Base-by-base conservation (phyloP, 2,888 invertebrate genomes). In the Plebejus argus region DNA sequence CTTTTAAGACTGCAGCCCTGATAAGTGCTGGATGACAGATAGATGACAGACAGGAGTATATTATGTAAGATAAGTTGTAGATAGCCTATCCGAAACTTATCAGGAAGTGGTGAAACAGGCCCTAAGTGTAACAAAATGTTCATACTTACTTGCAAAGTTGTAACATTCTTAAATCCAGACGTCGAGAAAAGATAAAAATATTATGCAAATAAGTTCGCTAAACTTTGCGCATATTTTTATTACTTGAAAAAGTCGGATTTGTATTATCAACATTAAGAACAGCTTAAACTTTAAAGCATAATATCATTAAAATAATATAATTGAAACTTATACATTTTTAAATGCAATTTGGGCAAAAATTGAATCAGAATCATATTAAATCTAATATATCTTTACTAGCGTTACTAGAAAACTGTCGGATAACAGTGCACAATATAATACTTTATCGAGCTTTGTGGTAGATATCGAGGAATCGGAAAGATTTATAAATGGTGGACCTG, bases 121-220 rank as follows among this genome's bases (percentile, higher is more conserved):
- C 35, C 7, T 35, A 35, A 35, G 8, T 45, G 45, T 12, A 45
- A 45, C 10, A 45, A 10, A 45, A 8, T 45, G 3, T 10, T 45
- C n/a, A 28, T 28, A 28, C 7, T 10, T 45, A 39, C 2, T 39
- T 39, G 39, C 10, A 66, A 6, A 39, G 0, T 39, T 39, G 39
- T 45, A 66, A 6, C 15, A 66, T 66, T 33, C 18, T 4, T 66
- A 28, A 15, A 66, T 66, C n/a, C 39, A 7, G 20, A 39, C 20
- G n/a, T 70, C n/a, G n/a, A 20, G n/a, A n/a, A 71, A n/a, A 35
- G 10, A 20, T 20, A n/a, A 15, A 39, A 23, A 71, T 71, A 39
- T 71, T 71, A 71, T 71, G 71, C 71, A 71, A 71, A 71, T 39
- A 39, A 71, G 39, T 71, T 35, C 4, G 35, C n/a, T n/a, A 10